These are phyloP conservation scores for Prenolepis imparis DNA, from an alignment of 2,888 invertebrate genomes.

Conservation along the genomic window DNA sequence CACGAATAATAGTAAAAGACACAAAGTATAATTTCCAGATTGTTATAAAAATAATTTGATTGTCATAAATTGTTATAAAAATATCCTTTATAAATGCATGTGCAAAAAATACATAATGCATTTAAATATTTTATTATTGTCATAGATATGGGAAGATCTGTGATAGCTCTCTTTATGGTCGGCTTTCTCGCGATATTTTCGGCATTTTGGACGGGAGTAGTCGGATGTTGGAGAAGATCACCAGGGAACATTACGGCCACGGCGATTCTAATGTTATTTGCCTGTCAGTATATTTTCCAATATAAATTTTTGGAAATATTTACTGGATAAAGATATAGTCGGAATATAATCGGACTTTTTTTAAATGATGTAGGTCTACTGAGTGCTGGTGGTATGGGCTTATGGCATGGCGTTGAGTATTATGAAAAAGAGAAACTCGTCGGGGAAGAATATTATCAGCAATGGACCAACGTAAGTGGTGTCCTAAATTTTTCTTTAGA, in stretches of 20 bases:
- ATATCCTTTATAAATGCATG: background rate
- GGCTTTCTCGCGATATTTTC: constrained; percentile 96
- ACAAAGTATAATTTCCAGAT: background rate
- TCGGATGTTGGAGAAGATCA: constrained; percentile 98
- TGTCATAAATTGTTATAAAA: background rate
- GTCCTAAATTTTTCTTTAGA: constrained; percentile 11
- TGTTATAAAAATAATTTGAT: constrained; percentile 15
- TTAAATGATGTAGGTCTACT: constrained; percentile 89
- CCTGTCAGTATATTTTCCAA: constrained; percentile 89
- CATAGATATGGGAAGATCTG: constrained; percentile 95
- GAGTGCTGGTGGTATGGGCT: constrained; percentile 97
- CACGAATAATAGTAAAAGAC: background rate
- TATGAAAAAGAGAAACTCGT: constrained; percentile 97
- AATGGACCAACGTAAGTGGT: constrained; percentile 96
- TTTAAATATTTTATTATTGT: constrained; percentile 43
- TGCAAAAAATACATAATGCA: background rate
- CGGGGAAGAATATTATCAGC: constrained; percentile 96
- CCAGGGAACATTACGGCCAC: constrained; percentile 97
- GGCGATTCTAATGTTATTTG: constrained; percentile 95
- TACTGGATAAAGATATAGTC: background rate
- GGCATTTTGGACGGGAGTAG: constrained; percentile 98
- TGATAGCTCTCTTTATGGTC: constrained; percentile 97
- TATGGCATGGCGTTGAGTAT: constrained; percentile 98
- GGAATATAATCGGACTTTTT: background rate
- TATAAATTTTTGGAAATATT: background rate